Evolutionary conservation across 2,888 invertebrate species (phyloP), one percentile per base, ranked within the genome.

Genomic region (Amiota mariae): DNA sequence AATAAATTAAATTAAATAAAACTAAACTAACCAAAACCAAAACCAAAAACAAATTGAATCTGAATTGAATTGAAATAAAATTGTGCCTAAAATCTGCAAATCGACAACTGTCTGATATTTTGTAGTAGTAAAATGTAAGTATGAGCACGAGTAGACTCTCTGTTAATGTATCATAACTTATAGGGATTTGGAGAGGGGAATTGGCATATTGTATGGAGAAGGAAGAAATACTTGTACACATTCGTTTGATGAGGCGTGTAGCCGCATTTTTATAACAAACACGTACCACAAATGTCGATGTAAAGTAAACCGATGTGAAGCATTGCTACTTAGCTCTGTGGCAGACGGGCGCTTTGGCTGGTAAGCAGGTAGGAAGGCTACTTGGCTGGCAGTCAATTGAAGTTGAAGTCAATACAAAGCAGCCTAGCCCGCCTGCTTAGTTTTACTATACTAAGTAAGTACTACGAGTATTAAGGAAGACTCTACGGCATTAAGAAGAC

Each of bases 191-290:
- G 20, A 20, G 59, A 9, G 20, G 15, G 54, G 54, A 13, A n/a
- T 2, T n/a, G n/a, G 54, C 15, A 6, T 36, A 36, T 36, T 6
- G 36, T 36, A 6, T 6, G 36, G 36, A 36, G 36, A 36, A 36
- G 36, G 36, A 36, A 36, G 36, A 36, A 36, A 36, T 36, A 36
- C 13, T 46, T 18, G n/a, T 64, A n/a, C 10, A 15, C 47, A 49
- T 15, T 46, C 36, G 54, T 9, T 64, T 79, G 84, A 80, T 84
- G 84, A 77, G 80, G 84, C 84, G 78, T 84, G 84, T 81, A 79
- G 76, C 78, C 77, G 75, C 79, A 78, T 79, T 84, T 83, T 81
- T 82, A 85, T 85, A 84, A 81, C 78, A 79, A 81, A 81, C 83
- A 82, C 85, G 82, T 85, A 80, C 75, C 76, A 82, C 72, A 72